A percentile compares a stretch with the other conserved stretches of the same genome.
These are phyloP conservation scores for Parapsyche elsis DNA, from an alignment of 1,140 invertebrate species.

Conservation along the genomic window DNA sequence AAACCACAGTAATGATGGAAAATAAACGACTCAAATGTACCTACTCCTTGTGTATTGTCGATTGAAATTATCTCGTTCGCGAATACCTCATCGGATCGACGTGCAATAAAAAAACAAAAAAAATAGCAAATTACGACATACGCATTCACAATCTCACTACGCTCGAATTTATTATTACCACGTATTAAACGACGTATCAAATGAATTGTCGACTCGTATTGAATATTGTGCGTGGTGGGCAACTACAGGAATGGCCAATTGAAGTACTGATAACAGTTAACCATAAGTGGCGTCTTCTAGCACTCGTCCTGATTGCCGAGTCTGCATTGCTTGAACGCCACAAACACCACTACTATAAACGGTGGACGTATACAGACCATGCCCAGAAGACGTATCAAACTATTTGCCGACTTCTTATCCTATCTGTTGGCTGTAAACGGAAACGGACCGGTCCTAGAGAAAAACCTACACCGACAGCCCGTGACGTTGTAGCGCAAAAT, in stretches of 20 bases:
- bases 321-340: background rate
- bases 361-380: background rate
- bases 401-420: no score
- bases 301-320: background rate
- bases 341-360: background rate
- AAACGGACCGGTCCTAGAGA: constrained; percentile 22
- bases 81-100: constrained; percentile 1
- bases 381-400: no score
- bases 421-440: background rate
- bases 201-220: no score
- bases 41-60: background rate
- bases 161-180: no score
- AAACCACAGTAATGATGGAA: background rate
- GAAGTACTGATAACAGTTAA: background rate
- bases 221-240: no score
- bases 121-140: background rate
- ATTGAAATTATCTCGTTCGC: background rate
- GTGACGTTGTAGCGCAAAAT: constrained; percentile 21
- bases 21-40: background rate
- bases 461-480: background rate
- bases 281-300: background rate
- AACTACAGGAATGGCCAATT: no score
- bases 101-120: background rate
- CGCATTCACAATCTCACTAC: background rate
- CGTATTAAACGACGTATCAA: no score